Evolutionary conservation across 2,888 invertebrate species (phyloP), one percentile per base, ranked within the genome.

Genomic region (Acrocyrtus sp.): DNA sequence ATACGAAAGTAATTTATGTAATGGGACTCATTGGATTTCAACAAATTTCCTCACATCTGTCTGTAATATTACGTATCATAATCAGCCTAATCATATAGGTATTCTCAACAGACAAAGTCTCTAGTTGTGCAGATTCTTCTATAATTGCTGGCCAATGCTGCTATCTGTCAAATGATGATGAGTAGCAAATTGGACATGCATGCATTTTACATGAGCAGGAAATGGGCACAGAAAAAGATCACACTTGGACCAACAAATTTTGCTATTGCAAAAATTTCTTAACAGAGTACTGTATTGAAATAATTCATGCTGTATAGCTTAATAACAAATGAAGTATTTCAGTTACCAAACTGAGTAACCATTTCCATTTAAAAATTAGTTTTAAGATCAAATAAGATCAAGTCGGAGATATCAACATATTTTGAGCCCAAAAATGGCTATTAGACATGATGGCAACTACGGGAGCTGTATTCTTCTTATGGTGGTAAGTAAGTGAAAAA

Each of bases 141-240:
- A 24, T 60, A 57, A 57, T 57, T 21, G 45, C 39, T 60, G 17
- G 19, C 12, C 34, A 48, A 47, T 60, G 24, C 29, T 48, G 26
- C 21, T 34, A n/a, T 43, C 27, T 43, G 8, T 50, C 50, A 15
- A 47, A 43, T 24, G 41, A 60, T 29, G 47, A 47, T 47, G 45
- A 58, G 26, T 29, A 41, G 41, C 15, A 17, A 47, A 47, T 27
- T 48, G 15, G 50, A 50, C 5, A 6, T 45, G 8, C 34, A 62
- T 63, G 29, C 63, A 63, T 53, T 63, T 63, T 63, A 63, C 53
- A 63, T 63, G 63, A 63, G 63, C 34, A 27, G 3, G 21, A 63
- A 43, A 53, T 51, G 53, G 34, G 53, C 53, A 12, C 48, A 61
- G 34, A 50, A 22, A 50, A 12, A 12, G 4, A 22, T 5, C 5